Conservation (phyloP, 1,140 invertebrate genomes). For the Pentalonia nigronervosa region DNA sequence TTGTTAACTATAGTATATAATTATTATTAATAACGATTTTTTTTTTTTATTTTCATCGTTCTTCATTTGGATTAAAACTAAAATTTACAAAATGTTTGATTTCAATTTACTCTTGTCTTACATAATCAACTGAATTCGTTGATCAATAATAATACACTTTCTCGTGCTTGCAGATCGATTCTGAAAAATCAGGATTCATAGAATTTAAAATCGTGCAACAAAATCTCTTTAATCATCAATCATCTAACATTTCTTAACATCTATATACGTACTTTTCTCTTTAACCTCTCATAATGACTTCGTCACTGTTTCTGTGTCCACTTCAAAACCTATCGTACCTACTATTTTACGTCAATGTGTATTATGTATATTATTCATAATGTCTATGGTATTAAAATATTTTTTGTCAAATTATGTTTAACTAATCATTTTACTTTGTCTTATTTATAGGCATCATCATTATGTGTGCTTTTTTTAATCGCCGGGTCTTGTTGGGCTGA, state of each 20-base stretch:
- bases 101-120: neutral
- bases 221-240: neutral
- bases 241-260: neutral
- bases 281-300: neutral
- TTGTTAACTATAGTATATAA: neutral
- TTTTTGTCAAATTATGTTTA: neutral
- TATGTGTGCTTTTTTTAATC: neutral
- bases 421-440: neutral
- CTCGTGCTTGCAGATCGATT: neutral
- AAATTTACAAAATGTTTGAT: neutral
- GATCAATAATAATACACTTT: neutral
- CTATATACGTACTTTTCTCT: neutral
- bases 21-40: neutral
- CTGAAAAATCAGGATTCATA: neutral
- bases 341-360: neutral
- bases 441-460: neutral
- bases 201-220: neutral
- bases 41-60: slow-evolving; percentile 1
- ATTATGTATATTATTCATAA: neutral
- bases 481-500: neutral
- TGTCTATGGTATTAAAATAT: neutral
- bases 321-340: neutral
- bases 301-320: neutral
- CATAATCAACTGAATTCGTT: neutral
- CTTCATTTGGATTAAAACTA: neutral